Conservation (phyloP, 2,113 vertebrate genomes). For the Muntiacus muntjak region DNA sequence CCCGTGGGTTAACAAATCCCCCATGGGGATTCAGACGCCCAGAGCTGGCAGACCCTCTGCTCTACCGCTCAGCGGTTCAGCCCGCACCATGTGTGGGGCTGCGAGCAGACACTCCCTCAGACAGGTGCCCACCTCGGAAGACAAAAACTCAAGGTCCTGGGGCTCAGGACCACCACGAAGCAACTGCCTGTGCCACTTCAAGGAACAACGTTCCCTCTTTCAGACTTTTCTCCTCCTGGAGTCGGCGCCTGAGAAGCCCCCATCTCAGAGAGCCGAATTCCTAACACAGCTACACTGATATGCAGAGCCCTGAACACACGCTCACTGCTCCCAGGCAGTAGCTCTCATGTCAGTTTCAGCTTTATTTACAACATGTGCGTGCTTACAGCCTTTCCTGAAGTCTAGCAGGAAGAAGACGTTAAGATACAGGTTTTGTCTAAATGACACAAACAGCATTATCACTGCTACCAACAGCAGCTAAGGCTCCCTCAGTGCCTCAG, state of each 20-base stretch:
- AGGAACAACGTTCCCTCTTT: background rate
- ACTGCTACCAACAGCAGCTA: rapidly evolving
- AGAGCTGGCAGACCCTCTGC: background rate
- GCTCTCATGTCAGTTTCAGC: rapidly evolving
- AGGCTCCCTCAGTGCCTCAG: background rate
- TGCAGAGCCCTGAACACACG: rapidly evolving
- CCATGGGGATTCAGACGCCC: rapidly evolving
- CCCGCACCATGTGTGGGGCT: rapidly evolving
- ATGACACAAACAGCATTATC: rapidly evolving
- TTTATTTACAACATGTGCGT: rapidly evolving
- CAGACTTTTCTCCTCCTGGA: background rate
- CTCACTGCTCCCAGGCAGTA: rapidly evolving
- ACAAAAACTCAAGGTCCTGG: rapidly evolving
- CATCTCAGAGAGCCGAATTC: background rate
- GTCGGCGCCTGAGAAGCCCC: background rate
- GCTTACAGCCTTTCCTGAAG: too few relatives aligned
- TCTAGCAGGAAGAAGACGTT: rapidly evolving
- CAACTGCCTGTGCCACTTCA: background rate
- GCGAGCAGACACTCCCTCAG: too few relatives aligned
- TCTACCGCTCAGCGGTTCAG: background rate
- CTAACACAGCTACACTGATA: background rate
- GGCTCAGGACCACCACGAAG: background rate
- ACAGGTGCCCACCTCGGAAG: too few relatives aligned
- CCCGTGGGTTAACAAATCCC: background rate
- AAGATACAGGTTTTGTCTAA: background rate